Evolutionary conservation across 2,113 vertebrate genomes (phyloP).

Genomic region (Xyrauchen texanus): DNA sequence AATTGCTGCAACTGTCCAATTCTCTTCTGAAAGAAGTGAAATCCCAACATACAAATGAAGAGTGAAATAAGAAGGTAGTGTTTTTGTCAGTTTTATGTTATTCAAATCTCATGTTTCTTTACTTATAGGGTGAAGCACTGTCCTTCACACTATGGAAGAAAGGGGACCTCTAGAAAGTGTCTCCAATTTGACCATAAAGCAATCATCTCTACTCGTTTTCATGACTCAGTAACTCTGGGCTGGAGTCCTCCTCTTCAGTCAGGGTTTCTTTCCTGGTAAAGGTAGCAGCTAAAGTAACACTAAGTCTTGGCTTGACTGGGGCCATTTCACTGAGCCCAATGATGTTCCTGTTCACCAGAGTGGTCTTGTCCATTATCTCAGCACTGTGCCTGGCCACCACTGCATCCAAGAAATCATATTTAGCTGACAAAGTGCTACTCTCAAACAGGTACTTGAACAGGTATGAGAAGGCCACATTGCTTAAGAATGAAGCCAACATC

Average conservation of each 20-base stretch:
- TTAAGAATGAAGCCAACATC: conserved; percentile 90
- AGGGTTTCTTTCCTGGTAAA: conserved; percentile 93
- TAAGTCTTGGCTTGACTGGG: conserved; percentile 88
- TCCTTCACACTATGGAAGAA: conserved; percentile 42
- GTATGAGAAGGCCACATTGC: conserved; percentile 87
- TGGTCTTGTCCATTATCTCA: conserved; percentile 97
- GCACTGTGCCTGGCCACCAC: conserved; percentile 92
- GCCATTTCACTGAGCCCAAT: conserved; percentile 91
- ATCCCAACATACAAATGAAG: conserved; percentile 25
- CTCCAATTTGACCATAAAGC: conserved; percentile 17
- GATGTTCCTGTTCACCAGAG: conserved; percentile 91
- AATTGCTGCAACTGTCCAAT: neutral
- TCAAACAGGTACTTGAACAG: conserved; percentile 95
- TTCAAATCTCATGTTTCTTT: neutral
- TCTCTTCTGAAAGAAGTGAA: conserved; percentile 28
- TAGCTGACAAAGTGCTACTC: conserved; percentile 90
- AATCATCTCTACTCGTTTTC: conserved; percentile 74
- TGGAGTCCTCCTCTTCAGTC: conserved; percentile 83
- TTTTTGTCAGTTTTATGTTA: neutral
- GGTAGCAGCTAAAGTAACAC: conserved; percentile 84
- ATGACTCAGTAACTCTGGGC: conserved; percentile 85
- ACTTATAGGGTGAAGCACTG: conserved; percentile 23
- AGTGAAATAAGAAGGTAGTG: conserved; percentile 21
- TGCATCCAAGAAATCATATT: conserved; percentile 92
- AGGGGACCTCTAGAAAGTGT: neutral